A percentile compares a stretch with the other conserved stretches of the same genome.
Evolutionary conservation across 2,888 invertebrate genomes (phyloP).

Genomic region (Scaptodrosophila latifasciaeformis): DNA sequence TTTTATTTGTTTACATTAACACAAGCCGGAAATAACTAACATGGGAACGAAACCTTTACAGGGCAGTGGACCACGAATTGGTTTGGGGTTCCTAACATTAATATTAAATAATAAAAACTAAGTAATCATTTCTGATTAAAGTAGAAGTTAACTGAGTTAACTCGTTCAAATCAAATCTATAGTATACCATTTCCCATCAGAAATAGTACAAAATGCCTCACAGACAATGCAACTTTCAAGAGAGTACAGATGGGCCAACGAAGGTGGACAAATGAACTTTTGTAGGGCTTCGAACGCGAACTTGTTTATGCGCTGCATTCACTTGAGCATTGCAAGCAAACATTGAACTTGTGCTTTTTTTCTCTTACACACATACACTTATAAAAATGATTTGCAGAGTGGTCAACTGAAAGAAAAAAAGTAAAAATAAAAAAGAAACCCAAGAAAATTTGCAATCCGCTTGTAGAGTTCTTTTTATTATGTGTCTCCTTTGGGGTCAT

Average conservation of each 20-base stretch:
- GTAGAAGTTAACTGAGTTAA: too few relatives aligned
- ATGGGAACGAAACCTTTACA: conserved; percentile 5
- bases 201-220: too few relatives aligned
- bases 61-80: conserved; percentile 5
- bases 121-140: too few relatives aligned
- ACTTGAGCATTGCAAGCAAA: conserved; percentile 45
- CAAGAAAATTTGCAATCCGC: conserved; percentile 50
- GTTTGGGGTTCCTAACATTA: too few relatives aligned
- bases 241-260: conserved; percentile 29
- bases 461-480: conserved; percentile 57
- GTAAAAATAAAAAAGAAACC: too few relatives aligned
- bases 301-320: conserved; percentile 17
- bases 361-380: too few relatives aligned
- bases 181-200: too few relatives aligned
- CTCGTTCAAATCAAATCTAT: too few relatives aligned
- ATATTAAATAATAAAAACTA: too few relatives aligned
- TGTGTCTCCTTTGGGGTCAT: conserved; percentile 47
- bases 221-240: conserved; percentile 52
- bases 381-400: neutral
- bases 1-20: conserved; percentile 54
- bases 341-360: conserved; percentile 69
- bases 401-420: too few relatives aligned
- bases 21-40: conserved; percentile 40
- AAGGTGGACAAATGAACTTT: conserved; percentile 55
- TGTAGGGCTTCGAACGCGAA: conserved; percentile 53